These are phyloP conservation scores for Chloroceryle aenea DNA, from an alignment of 2,113 vertebrate genomes.

Conservation along the genomic window DNA sequence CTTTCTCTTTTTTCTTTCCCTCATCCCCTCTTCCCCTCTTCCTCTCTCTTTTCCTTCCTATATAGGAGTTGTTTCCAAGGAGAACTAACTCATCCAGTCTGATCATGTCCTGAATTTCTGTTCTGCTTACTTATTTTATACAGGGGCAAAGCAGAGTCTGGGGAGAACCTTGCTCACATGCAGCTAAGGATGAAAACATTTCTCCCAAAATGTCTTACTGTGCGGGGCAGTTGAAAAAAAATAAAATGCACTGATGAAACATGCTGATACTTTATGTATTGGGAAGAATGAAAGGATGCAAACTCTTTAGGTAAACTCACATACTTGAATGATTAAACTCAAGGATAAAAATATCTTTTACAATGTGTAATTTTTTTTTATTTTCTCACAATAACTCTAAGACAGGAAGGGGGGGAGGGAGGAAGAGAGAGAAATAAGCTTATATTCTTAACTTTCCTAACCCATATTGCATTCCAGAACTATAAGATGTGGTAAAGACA, in stretches of 20 bases:
- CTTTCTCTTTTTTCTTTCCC: too few species aligned
- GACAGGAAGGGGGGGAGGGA: neutral
- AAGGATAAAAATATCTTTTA: slow-evolving; percentile 48
- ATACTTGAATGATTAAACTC: neutral
- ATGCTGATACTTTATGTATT: neutral
- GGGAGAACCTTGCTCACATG: neutral
- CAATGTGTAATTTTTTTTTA: slow-evolving; percentile 2
- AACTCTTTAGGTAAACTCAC: neutral
- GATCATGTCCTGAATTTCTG: neutral
- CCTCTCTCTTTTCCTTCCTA: neutral
- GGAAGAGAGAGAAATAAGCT: slow-evolving; percentile 38
- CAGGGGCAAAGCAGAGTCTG: neutral
- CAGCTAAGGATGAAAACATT: neutral
- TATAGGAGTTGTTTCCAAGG: neutral
- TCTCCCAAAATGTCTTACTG: neutral
- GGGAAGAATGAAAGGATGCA: neutral
- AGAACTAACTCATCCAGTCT: neutral
- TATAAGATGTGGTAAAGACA: slow-evolving; percentile 65
- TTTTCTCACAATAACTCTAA: slow-evolving; percentile 1
- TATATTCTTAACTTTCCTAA: slow-evolving; percentile 55
- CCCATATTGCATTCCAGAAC: slow-evolving; percentile 51
- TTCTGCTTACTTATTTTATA: neutral
- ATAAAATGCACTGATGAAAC: neutral
- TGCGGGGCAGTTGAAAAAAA: neutral
- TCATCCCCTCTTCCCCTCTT: neutral